Evolutionary conservation across 2,113 vertebrate species (phyloP).

Genomic region (Glaucomys volans): DNA sequence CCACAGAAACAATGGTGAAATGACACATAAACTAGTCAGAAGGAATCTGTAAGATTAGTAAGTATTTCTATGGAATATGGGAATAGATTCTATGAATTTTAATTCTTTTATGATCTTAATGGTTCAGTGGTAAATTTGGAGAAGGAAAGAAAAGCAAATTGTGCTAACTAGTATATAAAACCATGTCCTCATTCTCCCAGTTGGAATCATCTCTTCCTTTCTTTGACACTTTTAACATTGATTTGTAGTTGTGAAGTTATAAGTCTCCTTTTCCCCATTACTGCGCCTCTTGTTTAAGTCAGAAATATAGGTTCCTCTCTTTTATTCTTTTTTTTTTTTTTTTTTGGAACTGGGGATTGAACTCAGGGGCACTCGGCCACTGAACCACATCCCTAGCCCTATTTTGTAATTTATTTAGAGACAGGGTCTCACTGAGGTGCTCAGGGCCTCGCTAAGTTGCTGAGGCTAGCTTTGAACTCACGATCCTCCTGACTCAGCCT

Average conservation of each 20-base stretch:
- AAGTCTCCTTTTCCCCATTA: neutral
- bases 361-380: too few species aligned
- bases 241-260: neutral
- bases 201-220: neutral
- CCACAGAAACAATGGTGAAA: neutral
- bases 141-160: constrained; percentile 15
- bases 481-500: too few species aligned
- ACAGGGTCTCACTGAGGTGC: too few species aligned
- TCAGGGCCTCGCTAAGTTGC: too few species aligned
- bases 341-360: too few species aligned
- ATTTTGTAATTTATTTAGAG: too few species aligned
- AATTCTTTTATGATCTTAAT: constrained; percentile 16
- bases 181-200: neutral
- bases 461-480: too few species aligned
- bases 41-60: neutral
- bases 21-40: neutral
- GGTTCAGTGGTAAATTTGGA: constrained; percentile 16
- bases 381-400: too few species aligned
- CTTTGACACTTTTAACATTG: neutral
- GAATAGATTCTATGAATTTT: neutral
- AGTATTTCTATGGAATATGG: neutral
- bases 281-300: neutral
- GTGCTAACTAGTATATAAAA: neutral
- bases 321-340: too few species aligned
- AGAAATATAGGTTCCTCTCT: neutral